Conservation (phyloP, 2,113 vertebrate genomes). For the Jacana jacana region DNA sequence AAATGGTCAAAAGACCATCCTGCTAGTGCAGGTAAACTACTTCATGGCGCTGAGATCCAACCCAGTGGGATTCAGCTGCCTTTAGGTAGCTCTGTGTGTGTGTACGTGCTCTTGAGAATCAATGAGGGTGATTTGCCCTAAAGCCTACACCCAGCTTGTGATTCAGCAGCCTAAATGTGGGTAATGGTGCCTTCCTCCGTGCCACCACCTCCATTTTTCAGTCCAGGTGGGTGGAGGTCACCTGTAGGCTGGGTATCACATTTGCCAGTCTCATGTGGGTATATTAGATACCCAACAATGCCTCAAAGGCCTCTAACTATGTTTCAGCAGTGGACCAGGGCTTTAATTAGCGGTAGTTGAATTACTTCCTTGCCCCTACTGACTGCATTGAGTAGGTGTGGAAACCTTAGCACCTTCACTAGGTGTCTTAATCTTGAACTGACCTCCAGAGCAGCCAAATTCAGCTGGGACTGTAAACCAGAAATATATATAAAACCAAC, state of each 20-base stretch:
- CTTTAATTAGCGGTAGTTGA: neutral
- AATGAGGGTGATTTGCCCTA: neutral
- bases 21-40: neutral
- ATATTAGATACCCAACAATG: neutral
- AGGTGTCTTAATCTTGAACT: neutral
- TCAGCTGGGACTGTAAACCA: neutral
- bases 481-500: neutral
- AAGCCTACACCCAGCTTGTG: neutral
- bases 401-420: neutral
- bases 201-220: neutral
- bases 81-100: neutral
- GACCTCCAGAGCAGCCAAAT: neutral
- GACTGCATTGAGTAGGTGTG: neutral
- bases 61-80: neutral
- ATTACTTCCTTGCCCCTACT: neutral
- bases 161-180: neutral
- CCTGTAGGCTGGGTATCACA: neutral
- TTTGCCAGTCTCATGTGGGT: neutral
- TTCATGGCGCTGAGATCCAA: accelerated
- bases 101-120: neutral
- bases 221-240: neutral
- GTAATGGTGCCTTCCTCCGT: neutral
- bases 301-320: neutral
- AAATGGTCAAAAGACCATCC: neutral
- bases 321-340: neutral